These are phyloP conservation scores for Andrena haemorrhoa DNA, from an alignment of 2,888 invertebrate species.

Conservation along the genomic window DNA sequence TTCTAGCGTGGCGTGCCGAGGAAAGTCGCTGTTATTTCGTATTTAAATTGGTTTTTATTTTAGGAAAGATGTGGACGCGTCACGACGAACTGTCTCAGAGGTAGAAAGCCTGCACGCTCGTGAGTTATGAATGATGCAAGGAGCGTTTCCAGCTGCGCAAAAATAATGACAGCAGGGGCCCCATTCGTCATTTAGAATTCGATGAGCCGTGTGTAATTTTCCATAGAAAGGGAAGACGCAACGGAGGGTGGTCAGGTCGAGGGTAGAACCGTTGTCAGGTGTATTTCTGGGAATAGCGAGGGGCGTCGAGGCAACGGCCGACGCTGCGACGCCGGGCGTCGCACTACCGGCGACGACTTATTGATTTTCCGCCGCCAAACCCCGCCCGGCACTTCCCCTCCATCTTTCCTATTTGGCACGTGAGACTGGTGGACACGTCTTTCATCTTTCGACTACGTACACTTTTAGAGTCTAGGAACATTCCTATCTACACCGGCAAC, in stretches of 20 bases:
- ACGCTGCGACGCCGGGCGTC: constrained; percentile 54
- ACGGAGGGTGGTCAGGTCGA: constrained; percentile 21
- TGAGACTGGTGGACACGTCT: neutral
- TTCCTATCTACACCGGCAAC: neutral
- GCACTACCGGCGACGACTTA: constrained; percentile 48
- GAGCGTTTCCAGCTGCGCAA: neutral
- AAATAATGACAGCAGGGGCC: neutral
- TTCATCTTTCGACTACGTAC: neutral
- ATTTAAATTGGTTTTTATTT: no score
- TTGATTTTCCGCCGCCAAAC: constrained; percentile 54
- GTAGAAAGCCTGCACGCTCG: no score
- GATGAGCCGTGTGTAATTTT: constrained; percentile 33
- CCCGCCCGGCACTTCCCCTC: constrained; percentile 31
- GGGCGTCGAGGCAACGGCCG: constrained; percentile 52
- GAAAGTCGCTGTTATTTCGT: no score
- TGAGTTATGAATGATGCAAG: neutral
- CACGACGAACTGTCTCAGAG: no score
- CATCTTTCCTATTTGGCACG: constrained; percentile 19
- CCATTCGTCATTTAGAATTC: neutral
- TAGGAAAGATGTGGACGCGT: no score
- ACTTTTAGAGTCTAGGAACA: constrained; percentile 1
- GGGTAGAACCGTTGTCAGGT: constrained; percentile 47
- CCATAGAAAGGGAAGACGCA: neutral
- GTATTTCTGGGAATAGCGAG: constrained; percentile 51
- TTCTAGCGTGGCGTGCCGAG: no score